These are phyloP conservation scores for Eurystomus gularis DNA, from an alignment of 2,113 vertebrate genomes.

Conservation along the genomic window DNA sequence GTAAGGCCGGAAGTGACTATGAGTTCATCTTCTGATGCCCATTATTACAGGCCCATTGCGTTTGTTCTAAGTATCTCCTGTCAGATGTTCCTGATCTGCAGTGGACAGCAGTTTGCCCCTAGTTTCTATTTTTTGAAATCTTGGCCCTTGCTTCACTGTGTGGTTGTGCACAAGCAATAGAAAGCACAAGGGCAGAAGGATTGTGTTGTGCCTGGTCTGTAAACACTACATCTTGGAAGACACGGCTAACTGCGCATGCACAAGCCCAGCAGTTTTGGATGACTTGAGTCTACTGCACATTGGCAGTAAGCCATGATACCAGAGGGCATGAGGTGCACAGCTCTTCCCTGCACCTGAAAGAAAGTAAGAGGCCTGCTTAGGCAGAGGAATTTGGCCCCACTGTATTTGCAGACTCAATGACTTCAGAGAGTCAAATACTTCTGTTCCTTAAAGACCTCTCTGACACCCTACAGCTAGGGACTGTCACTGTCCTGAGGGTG, in stretches of 20 bases:
- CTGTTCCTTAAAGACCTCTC: not conserved
- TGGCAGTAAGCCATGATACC: not conserved
- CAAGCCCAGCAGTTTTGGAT: not conserved
- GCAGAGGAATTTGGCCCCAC: not conserved
- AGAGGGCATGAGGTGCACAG: not conserved
- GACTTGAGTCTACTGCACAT: not conserved
- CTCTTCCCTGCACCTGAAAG: not conserved
- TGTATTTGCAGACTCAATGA: not conserved
- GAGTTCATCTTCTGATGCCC: not conserved
- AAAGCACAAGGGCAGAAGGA: not conserved
- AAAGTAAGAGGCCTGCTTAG: not conserved
- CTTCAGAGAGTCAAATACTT: not conserved
- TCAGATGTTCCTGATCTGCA: not conserved
- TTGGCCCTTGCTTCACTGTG: not conserved
- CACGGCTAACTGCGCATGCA: not conserved
- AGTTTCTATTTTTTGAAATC: not conserved
- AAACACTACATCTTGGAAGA: not conserved
- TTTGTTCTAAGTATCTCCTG: not conserved
- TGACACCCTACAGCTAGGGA: accelerated
- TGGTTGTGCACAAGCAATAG: not conserved
- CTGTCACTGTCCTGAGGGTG: not conserved
- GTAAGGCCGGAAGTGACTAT: not conserved
- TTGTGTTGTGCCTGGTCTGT: not conserved
- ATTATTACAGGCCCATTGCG: not conserved
- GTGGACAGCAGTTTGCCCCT: not conserved